Conservation (phyloP, 2,888 invertebrate species). For the Ceraclea dissimilis region DNA sequence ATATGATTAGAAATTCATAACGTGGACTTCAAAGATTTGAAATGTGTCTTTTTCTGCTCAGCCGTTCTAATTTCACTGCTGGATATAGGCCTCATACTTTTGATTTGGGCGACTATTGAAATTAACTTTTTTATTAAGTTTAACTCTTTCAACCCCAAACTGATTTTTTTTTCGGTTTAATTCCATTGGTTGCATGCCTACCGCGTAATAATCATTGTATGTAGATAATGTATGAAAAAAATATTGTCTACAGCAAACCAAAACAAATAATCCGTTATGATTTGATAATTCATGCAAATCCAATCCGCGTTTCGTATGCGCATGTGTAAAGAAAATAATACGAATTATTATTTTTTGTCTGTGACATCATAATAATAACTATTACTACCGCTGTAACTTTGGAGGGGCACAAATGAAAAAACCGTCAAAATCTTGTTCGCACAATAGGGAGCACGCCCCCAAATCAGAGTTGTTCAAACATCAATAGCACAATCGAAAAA, state of each 20-base stretch:
- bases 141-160: too few species aligned
- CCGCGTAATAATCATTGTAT: not conserved
- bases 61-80: too few species aligned
- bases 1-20: too few species aligned
- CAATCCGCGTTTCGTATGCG: conserved; percentile 4
- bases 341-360: conserved; percentile 2
- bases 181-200: too few species aligned
- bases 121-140: too few species aligned
- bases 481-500: not conserved
- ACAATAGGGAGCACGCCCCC: conserved; percentile 5
- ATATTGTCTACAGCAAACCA: not conserved
- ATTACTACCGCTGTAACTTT: not conserved
- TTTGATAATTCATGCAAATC: conserved; percentile 15
- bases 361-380: not conserved
- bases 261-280: conserved; percentile 13
- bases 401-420: conserved; percentile 14
- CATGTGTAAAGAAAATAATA: conserved; percentile 1
- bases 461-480: not conserved
- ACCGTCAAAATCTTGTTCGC: conserved; percentile 13
- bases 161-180: too few species aligned
- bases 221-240: too few species aligned
- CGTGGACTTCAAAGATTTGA: too few species aligned
- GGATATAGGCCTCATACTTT: too few species aligned
- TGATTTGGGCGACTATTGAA: too few species aligned
- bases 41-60: too few species aligned